These are phyloP conservation scores for Sarcophaga peregrina DNA, from an alignment of 1,140 invertebrate species.

Conservation along the genomic window DNA sequence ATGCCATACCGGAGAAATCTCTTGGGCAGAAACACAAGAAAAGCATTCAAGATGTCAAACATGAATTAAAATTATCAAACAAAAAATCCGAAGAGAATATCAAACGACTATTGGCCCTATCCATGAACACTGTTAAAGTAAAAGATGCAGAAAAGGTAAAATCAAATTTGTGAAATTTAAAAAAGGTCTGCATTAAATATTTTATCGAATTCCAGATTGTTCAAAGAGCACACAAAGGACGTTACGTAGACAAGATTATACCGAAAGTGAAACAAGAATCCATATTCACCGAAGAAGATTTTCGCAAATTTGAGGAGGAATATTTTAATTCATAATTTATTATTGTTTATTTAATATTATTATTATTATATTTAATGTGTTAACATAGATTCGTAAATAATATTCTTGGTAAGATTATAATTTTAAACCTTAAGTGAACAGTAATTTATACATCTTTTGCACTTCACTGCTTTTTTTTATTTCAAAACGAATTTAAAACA, in stretches of 20 bases:
- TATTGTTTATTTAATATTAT: neutral
- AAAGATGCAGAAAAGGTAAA: constrained; percentile 45
- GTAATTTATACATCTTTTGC: no score
- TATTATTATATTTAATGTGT: neutral
- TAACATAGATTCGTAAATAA: neutral
- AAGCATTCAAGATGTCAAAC: constrained; percentile 37
- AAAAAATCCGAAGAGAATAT: constrained; percentile 45
- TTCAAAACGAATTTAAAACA: no score
- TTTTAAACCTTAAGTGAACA: no score
- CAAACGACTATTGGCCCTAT: constrained; percentile 41
- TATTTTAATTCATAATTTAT: constrained; percentile 39
- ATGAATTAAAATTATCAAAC: constrained; percentile 15
- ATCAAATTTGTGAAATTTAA: neutral
- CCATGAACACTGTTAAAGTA: constrained; percentile 35
- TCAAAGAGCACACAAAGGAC: constrained; percentile 36
- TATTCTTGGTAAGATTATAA: no score
- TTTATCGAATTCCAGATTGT: constrained; percentile 38
- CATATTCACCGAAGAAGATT: constrained; percentile 47
- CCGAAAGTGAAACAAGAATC: constrained; percentile 31
- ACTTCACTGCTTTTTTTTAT: no score
- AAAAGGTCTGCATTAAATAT: neutral
- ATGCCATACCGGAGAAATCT: neutral
- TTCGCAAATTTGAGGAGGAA: constrained; percentile 44
- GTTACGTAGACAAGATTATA: constrained; percentile 10
- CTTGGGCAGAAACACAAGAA: constrained; percentile 7